Base-by-base conservation (phyloP, 2,888 invertebrate genomes). In the Trachelus tabidus region DNA sequence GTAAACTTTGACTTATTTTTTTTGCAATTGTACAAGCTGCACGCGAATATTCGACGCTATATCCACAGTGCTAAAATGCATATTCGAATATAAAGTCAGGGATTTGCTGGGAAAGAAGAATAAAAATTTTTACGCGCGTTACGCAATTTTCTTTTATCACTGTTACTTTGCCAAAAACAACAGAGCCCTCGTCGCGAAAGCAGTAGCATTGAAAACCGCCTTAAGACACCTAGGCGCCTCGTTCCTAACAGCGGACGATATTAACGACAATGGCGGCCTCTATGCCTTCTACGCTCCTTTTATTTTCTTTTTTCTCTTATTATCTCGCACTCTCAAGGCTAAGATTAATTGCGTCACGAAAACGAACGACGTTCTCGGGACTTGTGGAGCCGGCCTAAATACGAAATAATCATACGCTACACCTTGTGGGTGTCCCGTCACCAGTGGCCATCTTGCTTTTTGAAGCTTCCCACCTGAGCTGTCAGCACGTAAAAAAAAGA, bases 121-220 rank as follows among this genome's bases (percentile, higher is more conserved):
- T 56, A 73, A 75, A 75, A 23, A 73, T 31, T 31, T 35, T 33
- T 37, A n/a, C 75, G n/a, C 34, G 35, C 34, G 23, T 69, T 75
- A 34, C 11, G 31, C 31, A 73, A 40, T 30, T 76, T 37, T 30
- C 4, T 73, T 73, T 68, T 34, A 56, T 33, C 68, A 34, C 68
- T 31, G 34, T 34, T 15, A n/a, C 69, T 12, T 40, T 15, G 1
- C 15, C 4, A 15, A 40, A 15, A 40, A 15, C 15, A 40, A 40
- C 15, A 40, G 6, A 40, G 4, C 40, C 6, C 1, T 15, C 0
- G 12, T 35, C 12, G 15, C 1, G 40, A 40, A 40, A 40, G 15
- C 15, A 15, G 40, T 40, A 40, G 40, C 40, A 40, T 40, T 40
- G 40, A 40, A 40, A 40, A 15, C 69, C 11, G 33, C 69, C 69